Evolutionary conservation across 2,888 invertebrate species (phyloP).

Genomic region (Eledona agricola): DNA sequence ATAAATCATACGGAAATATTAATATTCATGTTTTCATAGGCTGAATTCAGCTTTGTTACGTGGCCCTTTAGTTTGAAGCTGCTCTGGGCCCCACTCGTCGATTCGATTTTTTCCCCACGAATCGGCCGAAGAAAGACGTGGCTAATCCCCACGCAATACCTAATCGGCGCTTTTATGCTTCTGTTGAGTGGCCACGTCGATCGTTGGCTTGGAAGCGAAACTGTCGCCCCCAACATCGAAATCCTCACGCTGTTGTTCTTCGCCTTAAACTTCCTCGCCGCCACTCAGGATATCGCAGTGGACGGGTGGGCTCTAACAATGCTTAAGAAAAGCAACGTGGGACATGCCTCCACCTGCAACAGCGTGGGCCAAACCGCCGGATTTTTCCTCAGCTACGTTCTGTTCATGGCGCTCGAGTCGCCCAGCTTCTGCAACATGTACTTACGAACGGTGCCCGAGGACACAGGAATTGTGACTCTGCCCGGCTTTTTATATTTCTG

Average conservation of each 20-base stretch:
- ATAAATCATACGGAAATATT: neutral
- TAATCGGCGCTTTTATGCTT: constrained; percentile 90
- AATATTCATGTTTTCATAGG: constrained; percentile 63
- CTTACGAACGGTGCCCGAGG: constrained; percentile 75
- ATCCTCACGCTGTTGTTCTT: constrained; percentile 89
- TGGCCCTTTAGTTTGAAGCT: constrained; percentile 95
- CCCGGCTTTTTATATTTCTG: constrained; percentile 92
- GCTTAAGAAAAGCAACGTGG: constrained; percentile 95
- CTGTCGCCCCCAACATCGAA: constrained; percentile 72
- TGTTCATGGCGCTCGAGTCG: constrained; percentile 96
- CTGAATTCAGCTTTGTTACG: constrained; percentile 90
- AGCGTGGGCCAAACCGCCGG: constrained; percentile 98
- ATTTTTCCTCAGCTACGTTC: constrained; percentile 94
- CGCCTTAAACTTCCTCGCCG: constrained; percentile 92
- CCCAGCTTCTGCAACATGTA: constrained; percentile 95
- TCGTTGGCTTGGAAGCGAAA: constrained; percentile 74
- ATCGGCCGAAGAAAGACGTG: constrained; percentile 96
- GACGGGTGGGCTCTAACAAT: constrained; percentile 99
- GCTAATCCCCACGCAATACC: constrained; percentile 93
- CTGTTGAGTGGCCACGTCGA: constrained; percentile 76
- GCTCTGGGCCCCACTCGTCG: constrained; percentile 98
- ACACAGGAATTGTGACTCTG: constrained; percentile 62
- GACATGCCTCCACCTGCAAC: constrained; percentile 98
- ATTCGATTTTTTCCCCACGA: constrained; percentile 82
- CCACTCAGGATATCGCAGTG: constrained; percentile 99